Percentiles rank a stretch among this genome's conserved stretches.
Evolutionary conservation across 92 coral and sea anemone genomes (phyloP).

Genomic region (Porites cylindrica): DNA sequence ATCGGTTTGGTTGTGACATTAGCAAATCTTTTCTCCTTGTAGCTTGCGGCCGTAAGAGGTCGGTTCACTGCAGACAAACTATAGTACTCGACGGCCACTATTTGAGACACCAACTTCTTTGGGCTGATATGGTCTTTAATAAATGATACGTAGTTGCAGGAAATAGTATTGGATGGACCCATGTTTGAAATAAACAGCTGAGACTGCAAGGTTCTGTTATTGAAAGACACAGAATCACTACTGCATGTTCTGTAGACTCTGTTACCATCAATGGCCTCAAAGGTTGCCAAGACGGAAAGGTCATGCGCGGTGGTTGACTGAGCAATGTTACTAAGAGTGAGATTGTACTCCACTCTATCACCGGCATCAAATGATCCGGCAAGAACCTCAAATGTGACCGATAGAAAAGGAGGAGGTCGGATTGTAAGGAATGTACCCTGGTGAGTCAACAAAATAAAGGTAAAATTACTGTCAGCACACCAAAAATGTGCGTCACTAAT

Average conservation of each 20-base stretch:
- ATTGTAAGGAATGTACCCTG: slow-evolving; percentile 81
- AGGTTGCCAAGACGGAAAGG: slow-evolving; percentile 54
- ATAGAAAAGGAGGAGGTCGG: slow-evolving; percentile 82
- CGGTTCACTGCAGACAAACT: slow-evolving; percentile 30
- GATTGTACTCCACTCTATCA: slow-evolving; percentile 75
- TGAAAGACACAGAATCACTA: slow-evolving; percentile 49
- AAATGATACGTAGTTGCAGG: slow-evolving; percentile 66
- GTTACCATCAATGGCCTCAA: slow-evolving; percentile 53
- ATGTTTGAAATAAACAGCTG: slow-evolving; percentile 34
- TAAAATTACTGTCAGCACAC: not conserved
- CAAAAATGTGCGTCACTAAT: no score
- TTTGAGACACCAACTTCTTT: slow-evolving; percentile 60
- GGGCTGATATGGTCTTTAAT: slow-evolving; percentile 64
- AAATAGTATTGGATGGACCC: slow-evolving; percentile 27
- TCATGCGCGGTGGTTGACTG: slow-evolving; percentile 64
- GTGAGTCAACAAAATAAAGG: not conserved
- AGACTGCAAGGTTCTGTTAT: slow-evolving; percentile 17
- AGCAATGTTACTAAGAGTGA: slow-evolving; percentile 66
- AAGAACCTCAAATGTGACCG: slow-evolving; percentile 52
- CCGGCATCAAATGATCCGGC: slow-evolving; percentile 83
- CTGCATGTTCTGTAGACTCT: slow-evolving; percentile 47
- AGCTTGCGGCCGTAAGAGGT: slow-evolving; percentile 67
- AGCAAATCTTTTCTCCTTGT: slow-evolving; percentile 46
- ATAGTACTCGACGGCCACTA: slow-evolving; percentile 54
- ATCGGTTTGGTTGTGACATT: slow-evolving; percentile 55